Percentiles rank a stretch among this genome's conserved stretches.
Evolutionary conservation across 2,888 invertebrate genomes (phyloP).

Genomic region (Thumatha senex): DNA sequence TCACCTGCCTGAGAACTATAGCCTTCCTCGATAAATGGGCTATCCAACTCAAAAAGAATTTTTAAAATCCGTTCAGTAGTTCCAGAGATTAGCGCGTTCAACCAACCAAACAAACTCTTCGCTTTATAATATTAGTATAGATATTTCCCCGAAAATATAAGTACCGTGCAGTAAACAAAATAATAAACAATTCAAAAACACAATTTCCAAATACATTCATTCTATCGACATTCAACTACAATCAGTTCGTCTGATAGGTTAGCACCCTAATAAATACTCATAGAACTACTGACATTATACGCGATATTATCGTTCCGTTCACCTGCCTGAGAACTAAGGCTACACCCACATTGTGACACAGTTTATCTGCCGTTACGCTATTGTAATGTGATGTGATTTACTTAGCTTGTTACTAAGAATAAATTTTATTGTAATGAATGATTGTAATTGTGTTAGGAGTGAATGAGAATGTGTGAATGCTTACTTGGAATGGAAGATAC

Average conservation of each 20-base stretch:
- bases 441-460: conserved; percentile 7
- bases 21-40: too few relatives aligned
- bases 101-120: too few relatives aligned
- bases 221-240: too few relatives aligned
- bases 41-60: too few relatives aligned
- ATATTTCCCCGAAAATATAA: too few relatives aligned
- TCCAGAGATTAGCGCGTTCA: too few relatives aligned
- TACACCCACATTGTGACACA: conserved; percentile 9
- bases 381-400: conserved; percentile 10
- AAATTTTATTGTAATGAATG: neutral
- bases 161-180: too few relatives aligned
- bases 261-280: conserved; percentile 4
- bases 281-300: conserved; percentile 1
- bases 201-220: too few relatives aligned
- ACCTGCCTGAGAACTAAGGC: conserved; percentile 15
- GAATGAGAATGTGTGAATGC: conserved; percentile 10
- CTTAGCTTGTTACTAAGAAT: conserved; percentile 7
- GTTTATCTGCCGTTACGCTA: conserved; percentile 6
- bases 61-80: too few relatives aligned
- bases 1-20: conserved; percentile 15
- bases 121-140: too few relatives aligned
- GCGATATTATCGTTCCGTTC: conserved; percentile 9
- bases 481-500: neutral
- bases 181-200: too few relatives aligned
- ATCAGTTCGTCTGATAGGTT: too few relatives aligned